Evolutionary conservation across 2,888 invertebrate genomes (phyloP), one percentile per base, ranked within the genome.

Genomic region (Orthosia cruda): DNA sequence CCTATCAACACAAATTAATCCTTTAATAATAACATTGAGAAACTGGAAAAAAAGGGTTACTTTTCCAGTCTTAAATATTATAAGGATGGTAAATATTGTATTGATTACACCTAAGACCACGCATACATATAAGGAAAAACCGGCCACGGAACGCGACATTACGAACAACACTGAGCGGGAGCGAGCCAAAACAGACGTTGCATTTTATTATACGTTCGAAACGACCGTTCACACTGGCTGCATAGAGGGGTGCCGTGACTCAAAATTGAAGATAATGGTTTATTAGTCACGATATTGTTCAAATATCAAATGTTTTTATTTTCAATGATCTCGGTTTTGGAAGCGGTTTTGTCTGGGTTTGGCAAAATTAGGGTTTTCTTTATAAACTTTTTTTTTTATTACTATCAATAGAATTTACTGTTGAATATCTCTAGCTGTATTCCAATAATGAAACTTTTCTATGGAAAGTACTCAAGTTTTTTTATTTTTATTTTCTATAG

Each of bases 111-210:
- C 80, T 80, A 82, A 71, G 18, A 71, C 77, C 49, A 57, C 62
- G 68, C 71, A 66, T 65, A 69, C 50, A 58, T 69, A 55, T 59
- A 71, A 32, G 16, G 45, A 16, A 23, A 81, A 77, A 61, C 83
- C 83, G 65, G 78, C 83, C 71, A 82, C 68, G 57, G 20, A 71
- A 61, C 81, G 71, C 83, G 83, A 81, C 83, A 81, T 81, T 61
- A 49, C 61, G 71, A 49, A 49, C 64, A 40, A 71, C 66, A 81
- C 83, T 81, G 81, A 82, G 54, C 65, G 23, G 7, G 13, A 13
- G 23, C 40, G 20, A 61, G 16, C 47, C 52, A 61, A 64, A 72
- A 73, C 77, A 77, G 40, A 67, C 66, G 32, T 15, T 50, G 54
- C 18, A 68, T 58, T 61, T 66, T 72, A 67, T 77, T 66, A 62